phyloP scores from a whole-genome alignment of 1,140 invertebrate genomes.

The Drosophila repleta region DNA sequence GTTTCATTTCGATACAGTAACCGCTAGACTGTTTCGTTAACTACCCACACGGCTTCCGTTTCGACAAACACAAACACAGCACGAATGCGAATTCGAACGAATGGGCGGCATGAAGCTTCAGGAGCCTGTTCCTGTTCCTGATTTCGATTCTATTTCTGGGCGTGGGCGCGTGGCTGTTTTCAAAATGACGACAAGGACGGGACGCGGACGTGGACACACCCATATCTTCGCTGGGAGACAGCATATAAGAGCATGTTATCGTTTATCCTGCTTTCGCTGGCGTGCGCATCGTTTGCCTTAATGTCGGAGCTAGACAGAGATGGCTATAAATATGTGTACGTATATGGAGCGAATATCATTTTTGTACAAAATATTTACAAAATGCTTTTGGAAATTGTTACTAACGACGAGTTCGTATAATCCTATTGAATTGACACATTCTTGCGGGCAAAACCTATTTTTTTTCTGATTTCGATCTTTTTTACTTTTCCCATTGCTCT shows the following conservation, averaged over 20 bases:
- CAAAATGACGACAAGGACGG: slow-evolving; percentile 56
- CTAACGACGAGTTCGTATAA: slow-evolving; percentile 7
- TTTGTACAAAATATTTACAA: slow-evolving; percentile 33
- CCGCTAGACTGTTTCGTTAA: slow-evolving; percentile 63
- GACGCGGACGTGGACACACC: slow-evolving; percentile 38
- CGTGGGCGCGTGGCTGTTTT: slow-evolving; percentile 36
- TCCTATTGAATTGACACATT: slow-evolving; percentile 12
- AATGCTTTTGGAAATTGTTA: slow-evolving; percentile 31
- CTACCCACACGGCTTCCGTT: slow-evolving; percentile 69
- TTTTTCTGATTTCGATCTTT: neutral
- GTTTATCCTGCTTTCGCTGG: slow-evolving; percentile 45
- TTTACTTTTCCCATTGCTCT: neutral
- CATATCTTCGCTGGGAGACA: neutral
- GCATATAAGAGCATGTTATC: slow-evolving; percentile 18
- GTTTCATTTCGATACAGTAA: slow-evolving; percentile 69
- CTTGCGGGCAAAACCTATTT: neutral
- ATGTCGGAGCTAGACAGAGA: slow-evolving; percentile 26
- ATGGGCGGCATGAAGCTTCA: slow-evolving; percentile 4
- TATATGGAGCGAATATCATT: slow-evolving; percentile 10
- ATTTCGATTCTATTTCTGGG: neutral
- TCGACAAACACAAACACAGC: slow-evolving; percentile 24
- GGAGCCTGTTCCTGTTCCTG: slow-evolving; percentile 13
- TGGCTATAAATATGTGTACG: neutral
- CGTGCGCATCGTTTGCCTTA: neutral
- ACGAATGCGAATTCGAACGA: slow-evolving; percentile 7